Base-by-base conservation (phyloP, 2,888 invertebrate genomes). In the Megalurothrips usitatus region DNA sequence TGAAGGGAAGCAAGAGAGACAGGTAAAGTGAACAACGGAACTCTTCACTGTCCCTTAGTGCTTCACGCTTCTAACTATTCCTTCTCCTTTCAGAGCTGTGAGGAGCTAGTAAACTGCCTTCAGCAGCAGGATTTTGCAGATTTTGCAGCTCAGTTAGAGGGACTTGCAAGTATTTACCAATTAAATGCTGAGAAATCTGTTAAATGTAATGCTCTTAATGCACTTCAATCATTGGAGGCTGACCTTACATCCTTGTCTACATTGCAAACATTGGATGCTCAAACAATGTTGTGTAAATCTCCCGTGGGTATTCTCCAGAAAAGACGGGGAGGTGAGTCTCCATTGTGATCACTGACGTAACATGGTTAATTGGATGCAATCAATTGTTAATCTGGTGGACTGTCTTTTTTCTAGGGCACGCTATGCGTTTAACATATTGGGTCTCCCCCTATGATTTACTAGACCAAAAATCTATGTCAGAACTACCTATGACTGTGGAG, bases 101-200 rank as follows among this genome's bases (percentile, higher is more conserved):
- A 94, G 85, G 97, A 97, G 86, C 88, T 98, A 81, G 95, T 96
- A 1, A 91, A 93, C 83, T 95, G 95, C 86, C 90, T 96, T 82
- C 93, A 94, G 79, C 90, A 92, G 26, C 95, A 96, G 6, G 96
- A 98, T 87, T 97, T 97, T 88, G 91, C 93, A 3, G 97, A 97
- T 87, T 97, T 98, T 86, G 94, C 96, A 1, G 92, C 94, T 11
- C 98, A 98, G 87, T 87, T 98, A n/a, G 96, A 97, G 87, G 91
- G 96, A 0, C 90, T 97, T 28, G 93, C 94, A 28, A 94, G 96
- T 23, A 96, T 98, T 82, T 98, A 98, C 87, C 96, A 97, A 86
- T 89, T 98, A 17, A 96, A 96, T 88, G 96, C 96, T 14, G 98
- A 98, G 86, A 97, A 97, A 86, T 97, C 96, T 88, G 92, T 96